phyloP scores from a whole-genome alignment of 2,888 invertebrate species.

The Melieria crassipennis region DNA sequence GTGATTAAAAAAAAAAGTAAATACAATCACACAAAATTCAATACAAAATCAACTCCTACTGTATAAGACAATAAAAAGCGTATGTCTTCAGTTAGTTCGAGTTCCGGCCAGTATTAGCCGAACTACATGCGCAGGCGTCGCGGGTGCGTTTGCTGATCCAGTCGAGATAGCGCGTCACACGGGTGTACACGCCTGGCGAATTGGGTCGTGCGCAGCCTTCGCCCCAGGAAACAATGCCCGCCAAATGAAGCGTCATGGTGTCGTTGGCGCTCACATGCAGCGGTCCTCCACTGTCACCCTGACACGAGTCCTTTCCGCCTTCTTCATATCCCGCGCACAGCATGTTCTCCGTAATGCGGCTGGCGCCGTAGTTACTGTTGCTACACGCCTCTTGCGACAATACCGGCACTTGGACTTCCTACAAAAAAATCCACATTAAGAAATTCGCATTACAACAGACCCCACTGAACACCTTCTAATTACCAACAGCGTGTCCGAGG shows the following conservation, averaged over 20 bases:
- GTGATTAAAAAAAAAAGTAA: too few relatives aligned
- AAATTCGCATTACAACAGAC: not conserved
- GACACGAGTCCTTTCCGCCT: constrained; percentile 63
- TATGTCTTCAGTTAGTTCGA: too few relatives aligned
- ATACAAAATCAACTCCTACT: too few relatives aligned
- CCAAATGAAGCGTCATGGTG: constrained; percentile 47
- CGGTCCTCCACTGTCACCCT: constrained; percentile 65
- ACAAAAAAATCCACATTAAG: constrained; percentile 44
- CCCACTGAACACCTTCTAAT: not conserved
- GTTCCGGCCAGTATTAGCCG: not conserved
- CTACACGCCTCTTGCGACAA: constrained; percentile 70
- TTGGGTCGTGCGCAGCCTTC: constrained; percentile 68
- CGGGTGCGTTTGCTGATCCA: constrained; percentile 75
- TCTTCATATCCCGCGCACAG: constrained; percentile 60
- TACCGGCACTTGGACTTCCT: constrained; percentile 79
- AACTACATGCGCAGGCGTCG: constrained; percentile 69
- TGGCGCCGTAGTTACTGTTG: constrained; percentile 54
- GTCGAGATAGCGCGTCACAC: constrained; percentile 77
- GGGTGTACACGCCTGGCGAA: constrained; percentile 82
- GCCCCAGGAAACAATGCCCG: constrained; percentile 77
- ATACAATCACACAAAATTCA: too few relatives aligned
- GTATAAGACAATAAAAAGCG: too few relatives aligned
- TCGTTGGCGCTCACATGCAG: constrained; percentile 52
- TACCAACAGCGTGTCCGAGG: constrained; percentile 71
- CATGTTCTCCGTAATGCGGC: constrained; percentile 62